Evolutionary conservation across 2,797 vertebrate species (phyloP).

Genomic region (Zenarchopterus dispar): DNA sequence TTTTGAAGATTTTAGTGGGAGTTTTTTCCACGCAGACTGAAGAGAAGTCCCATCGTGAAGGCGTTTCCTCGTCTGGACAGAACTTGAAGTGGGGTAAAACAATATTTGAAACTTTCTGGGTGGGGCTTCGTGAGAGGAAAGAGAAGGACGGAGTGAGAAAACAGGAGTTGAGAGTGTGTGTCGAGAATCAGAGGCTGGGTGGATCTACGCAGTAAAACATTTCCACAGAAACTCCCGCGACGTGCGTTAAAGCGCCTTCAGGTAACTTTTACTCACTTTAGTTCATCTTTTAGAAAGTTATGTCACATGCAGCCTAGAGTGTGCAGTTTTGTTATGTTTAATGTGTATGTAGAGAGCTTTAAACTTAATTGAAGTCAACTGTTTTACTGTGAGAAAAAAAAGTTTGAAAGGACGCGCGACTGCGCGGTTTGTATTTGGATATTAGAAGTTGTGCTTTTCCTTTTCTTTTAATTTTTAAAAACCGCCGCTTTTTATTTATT

Average conservation of each 20-base stretch:
- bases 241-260: slow-evolving; percentile 67
- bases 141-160: slow-evolving; percentile 73
- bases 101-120: slow-evolving; percentile 69
- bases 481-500: slow-evolving; percentile 69
- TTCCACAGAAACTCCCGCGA: slow-evolving; percentile 62
- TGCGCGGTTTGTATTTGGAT: not conserved
- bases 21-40: slow-evolving; percentile 21
- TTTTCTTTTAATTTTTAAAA: slow-evolving; percentile 15
- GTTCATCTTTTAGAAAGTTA: slow-evolving; percentile 10
- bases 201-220: slow-evolving; percentile 73
- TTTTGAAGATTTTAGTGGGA: too few species aligned
- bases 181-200: slow-evolving; percentile 72
- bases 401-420: not conserved
- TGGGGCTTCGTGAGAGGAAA: slow-evolving; percentile 76
- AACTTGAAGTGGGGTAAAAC: slow-evolving; percentile 43
- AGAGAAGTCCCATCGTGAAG: slow-evolving; percentile 17
- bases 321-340: not conserved
- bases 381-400: too few species aligned
- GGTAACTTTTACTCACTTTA: slow-evolving; percentile 62
- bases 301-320: rapidly evolving
- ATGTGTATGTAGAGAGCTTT: not conserved
- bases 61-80: slow-evolving; percentile 43
- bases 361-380: not conserved
- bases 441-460: slow-evolving; percentile 1
- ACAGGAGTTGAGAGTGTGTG: slow-evolving; percentile 66